These are phyloP conservation scores for Rosalia funebris DNA, from an alignment of 2,888 invertebrate genomes.

Conservation along the genomic window DNA sequence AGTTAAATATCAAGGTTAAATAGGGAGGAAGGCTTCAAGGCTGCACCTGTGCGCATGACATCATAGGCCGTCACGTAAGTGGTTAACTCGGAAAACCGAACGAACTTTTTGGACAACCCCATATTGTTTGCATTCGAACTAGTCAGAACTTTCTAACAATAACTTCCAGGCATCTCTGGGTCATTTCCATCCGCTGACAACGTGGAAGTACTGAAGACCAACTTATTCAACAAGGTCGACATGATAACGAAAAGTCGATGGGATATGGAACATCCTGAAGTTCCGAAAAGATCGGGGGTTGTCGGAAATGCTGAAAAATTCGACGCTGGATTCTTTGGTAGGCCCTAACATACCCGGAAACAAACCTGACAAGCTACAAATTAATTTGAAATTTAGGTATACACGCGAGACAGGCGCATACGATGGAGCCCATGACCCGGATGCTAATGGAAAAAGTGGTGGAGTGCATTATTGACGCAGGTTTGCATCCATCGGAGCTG, in stretches of 20 bases:
- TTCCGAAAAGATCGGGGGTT: constrained; percentile 75
- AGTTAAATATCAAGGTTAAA: too few relatives aligned
- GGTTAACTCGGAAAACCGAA: too few relatives aligned
- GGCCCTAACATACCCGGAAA: constrained; percentile 42
- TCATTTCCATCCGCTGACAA: constrained; percentile 82
- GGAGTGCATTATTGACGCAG: constrained; percentile 72
- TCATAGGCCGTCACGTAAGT: too few relatives aligned
- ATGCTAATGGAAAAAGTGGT: constrained; percentile 70
- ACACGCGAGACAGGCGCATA: constrained; percentile 66
- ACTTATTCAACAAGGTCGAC: constrained; percentile 81
- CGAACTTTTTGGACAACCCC: too few relatives aligned
- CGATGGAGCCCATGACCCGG: constrained; percentile 69
- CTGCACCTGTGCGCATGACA: too few relatives aligned
- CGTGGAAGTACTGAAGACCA: constrained; percentile 75
- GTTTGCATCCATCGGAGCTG: constrained; percentile 74
- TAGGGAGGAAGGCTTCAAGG: too few relatives aligned
- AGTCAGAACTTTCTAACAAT: too few relatives aligned
- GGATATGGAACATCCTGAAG: constrained; percentile 71
- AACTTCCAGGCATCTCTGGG: constrained; percentile 63
- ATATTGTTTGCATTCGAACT: too few relatives aligned
- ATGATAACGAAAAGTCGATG: constrained; percentile 86
- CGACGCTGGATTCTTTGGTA: constrained; percentile 68
- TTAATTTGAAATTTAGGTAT: constrained; percentile 40
- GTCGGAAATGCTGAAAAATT: constrained; percentile 67
- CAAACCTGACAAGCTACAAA: constrained; percentile 30